These are phyloP conservation scores for Pseudorhombus dupliciocellatus DNA, from an alignment of 2,113 vertebrate genomes.

Conservation along the genomic window DNA sequence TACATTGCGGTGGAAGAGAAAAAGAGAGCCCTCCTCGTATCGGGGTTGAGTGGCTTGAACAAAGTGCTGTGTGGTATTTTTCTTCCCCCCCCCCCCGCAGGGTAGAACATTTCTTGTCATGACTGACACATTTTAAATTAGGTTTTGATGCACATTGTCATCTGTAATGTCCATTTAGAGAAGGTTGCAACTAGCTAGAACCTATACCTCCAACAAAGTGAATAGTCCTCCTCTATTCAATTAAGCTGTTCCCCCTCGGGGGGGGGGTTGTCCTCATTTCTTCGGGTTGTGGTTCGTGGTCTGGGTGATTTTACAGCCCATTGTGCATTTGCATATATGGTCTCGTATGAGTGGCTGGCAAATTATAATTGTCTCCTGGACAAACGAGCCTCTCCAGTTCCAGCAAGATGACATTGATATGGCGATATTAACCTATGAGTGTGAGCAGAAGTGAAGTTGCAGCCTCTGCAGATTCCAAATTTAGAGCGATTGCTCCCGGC, in stretches of 20 bases:
- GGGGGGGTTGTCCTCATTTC: slow-evolving; percentile 26
- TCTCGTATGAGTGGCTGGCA: slow-evolving; percentile 19
- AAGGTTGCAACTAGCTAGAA: neutral
- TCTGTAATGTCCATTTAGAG: slow-evolving; percentile 5
- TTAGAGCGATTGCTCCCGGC: slow-evolving; percentile 36
- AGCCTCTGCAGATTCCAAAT: slow-evolving; percentile 34
- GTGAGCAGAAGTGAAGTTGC: slow-evolving; percentile 30
- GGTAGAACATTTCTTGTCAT: neutral
- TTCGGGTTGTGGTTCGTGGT: slow-evolving; percentile 40
- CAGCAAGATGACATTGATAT: slow-evolving; percentile 50
- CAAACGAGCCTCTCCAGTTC: slow-evolving; percentile 6
- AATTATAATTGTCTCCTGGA: slow-evolving; percentile 33
- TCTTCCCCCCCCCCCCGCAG: slow-evolving; percentile 3
- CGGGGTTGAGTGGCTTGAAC: slow-evolving; percentile 8
- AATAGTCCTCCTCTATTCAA: neutral
- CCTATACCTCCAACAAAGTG: neutral
- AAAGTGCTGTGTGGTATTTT: slow-evolving; percentile 36
- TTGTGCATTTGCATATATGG: slow-evolving; percentile 42
- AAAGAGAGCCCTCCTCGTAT: slow-evolving; percentile 29
- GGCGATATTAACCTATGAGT: slow-evolving; percentile 51
- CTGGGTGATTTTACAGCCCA: slow-evolving; percentile 38
- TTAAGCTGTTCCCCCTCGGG: neutral
- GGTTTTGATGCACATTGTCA: neutral
- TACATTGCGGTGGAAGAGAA: slow-evolving; percentile 19
- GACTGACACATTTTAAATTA: slow-evolving; percentile 1